Conservation (phyloP, 2,797 vertebrate species). For the Hydrocynus forskahlii region DNA sequence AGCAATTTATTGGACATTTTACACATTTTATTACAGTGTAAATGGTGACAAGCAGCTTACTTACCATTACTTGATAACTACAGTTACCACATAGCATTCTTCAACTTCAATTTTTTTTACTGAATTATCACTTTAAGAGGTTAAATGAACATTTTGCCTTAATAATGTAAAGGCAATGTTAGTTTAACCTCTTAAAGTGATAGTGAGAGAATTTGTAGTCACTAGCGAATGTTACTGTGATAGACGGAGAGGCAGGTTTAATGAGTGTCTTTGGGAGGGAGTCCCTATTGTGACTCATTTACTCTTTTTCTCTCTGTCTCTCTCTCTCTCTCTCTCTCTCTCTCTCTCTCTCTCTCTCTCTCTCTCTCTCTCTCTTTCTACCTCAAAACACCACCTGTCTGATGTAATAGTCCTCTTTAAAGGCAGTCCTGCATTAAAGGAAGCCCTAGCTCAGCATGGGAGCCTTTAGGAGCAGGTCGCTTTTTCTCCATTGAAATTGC, state of each 20-base stretch:
- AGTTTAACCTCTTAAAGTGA: too few relatives aligned
- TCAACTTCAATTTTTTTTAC: not conserved
- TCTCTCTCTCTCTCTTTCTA: not conserved
- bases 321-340: not conserved
- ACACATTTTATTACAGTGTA: not conserved
- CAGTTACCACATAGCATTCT: too few relatives aligned
- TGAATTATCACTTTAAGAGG: not conserved
- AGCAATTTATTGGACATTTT: too few relatives aligned
- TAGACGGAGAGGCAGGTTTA: conserved; percentile 46
- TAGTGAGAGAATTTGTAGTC: conserved; percentile 13
- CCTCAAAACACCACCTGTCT: conserved; percentile 45
- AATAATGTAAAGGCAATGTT: not conserved
- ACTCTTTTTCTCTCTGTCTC: conserved; percentile 24
- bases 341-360: conserved; percentile 1
- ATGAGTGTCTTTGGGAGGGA: conserved; percentile 56
- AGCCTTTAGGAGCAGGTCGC: conserved; percentile 32
- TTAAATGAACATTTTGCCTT: not conserved
- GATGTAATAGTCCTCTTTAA: conserved; percentile 59
- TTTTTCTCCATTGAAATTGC: conserved; percentile 53
- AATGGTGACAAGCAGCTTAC: not conserved
- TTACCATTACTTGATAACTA: too few relatives aligned
- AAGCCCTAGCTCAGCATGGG: conserved; percentile 48
- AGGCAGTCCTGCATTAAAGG: conserved; percentile 56
- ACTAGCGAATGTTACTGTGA: conserved; percentile 20
- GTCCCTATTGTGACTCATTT: conserved; percentile 52